A percentile compares a stretch with the other conserved stretches of the same genome.
These are phyloP conservation scores for Crossoptilon crossoptilon DNA, from an alignment of 2,797 vertebrate genomes.

Conservation along the genomic window DNA sequence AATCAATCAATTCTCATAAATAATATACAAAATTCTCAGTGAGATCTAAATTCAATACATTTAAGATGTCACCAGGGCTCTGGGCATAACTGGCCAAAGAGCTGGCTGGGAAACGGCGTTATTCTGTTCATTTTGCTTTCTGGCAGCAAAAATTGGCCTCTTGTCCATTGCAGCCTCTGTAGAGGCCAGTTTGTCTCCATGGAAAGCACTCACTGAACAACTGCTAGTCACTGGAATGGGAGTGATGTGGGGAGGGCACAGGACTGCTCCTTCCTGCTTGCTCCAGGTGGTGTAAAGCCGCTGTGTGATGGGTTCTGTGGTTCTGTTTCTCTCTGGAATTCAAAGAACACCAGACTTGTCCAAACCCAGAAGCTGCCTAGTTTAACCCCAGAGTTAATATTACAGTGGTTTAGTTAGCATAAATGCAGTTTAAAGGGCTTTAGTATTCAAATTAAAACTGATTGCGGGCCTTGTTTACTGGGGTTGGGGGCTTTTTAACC, in stretches of 20 bases:
- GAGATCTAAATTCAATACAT: slow-evolving; percentile 33
- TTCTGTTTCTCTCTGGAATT: not conserved
- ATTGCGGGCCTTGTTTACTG: not conserved
- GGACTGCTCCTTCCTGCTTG: not conserved
- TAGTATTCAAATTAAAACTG: not conserved
- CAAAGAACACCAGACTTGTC: not conserved
- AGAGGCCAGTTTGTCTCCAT: not conserved
- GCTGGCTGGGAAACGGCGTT: not conserved
- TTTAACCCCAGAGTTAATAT: not conserved
- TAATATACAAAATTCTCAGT: slow-evolving; percentile 51
- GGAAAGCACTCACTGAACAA: not conserved
- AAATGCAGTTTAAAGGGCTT: not conserved
- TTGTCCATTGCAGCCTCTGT: not conserved
- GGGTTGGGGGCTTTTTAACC: not conserved
- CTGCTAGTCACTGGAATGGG: not conserved
- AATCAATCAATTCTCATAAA: slow-evolving; percentile 67
- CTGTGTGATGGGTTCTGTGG: fast-evolving
- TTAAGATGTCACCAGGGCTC: slow-evolving; percentile 32
- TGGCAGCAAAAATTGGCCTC: not conserved
- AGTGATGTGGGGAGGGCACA: not conserved
- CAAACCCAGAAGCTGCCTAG: not conserved
- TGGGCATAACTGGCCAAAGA: not conserved
- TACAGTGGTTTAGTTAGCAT: not conserved
- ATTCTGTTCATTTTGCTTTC: not conserved
- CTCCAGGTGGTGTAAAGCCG: not conserved